Base-by-base conservation (phyloP, 2,113 vertebrate species). In the Odontesthes bonariensis region DNA sequence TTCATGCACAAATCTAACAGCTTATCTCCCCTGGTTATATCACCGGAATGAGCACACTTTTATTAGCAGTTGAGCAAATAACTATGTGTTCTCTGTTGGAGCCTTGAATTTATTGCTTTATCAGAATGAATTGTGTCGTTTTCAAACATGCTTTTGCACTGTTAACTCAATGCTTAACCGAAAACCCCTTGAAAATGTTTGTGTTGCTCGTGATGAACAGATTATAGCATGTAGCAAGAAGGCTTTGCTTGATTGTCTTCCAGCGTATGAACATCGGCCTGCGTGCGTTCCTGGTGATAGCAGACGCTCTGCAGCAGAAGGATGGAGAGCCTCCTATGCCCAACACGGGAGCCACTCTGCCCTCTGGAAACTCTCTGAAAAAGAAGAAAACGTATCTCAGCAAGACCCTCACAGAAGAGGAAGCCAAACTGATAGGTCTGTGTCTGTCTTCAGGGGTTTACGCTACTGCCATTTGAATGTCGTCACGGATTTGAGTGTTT, bases 281-380 rank as follows among this genome's bases (percentile, higher is more conserved):
- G 59, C 95, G 98, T 85, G 98, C 98, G 0, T 99, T 99, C 88
- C 93, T 99, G 91, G 98, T 99, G 57, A 97, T 99, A 83, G 98
- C 98, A 2, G 98, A 99, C 38, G 99, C 96, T 83, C 93, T 99
- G 81, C 98, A 99, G 78, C 97, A 99, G 84, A 99, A 99, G 85
- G 98, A 99, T 8, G 97, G 98, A 2, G 98, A 99, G 62, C 98
- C 98, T 3, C 98, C 98, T n/a, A 99, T 99, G 98, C 98, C 98
- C 0, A 98, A 99, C 79, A 99, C 98, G 0, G 97, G 97, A 72
- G 98, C 98, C 32, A 97, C 97, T 38, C 94, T 99, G 60, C 98
- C 98, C 6, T 99, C 98, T 44, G 98, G 98, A 87, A 99, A 99
- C 92, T 99, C 98, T 0, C 83, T 99, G 59, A 96, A 98, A 86